A percentile compares a stretch with the other conserved stretches of the same genome.
Conservation (phyloP, 2,113 vertebrate genomes). For the Tor tambroides region DNA sequence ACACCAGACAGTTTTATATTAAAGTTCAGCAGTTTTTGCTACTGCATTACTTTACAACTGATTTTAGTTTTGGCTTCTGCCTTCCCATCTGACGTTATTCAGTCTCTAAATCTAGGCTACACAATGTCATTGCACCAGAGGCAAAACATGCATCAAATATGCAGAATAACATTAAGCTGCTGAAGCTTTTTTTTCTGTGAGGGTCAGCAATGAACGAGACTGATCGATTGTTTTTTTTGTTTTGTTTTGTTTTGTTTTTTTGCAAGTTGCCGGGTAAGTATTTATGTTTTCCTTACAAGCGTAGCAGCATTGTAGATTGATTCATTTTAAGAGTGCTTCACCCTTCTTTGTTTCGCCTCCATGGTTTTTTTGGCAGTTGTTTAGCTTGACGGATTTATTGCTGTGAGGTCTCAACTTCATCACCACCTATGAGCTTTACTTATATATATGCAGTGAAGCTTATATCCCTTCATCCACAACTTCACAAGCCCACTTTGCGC, state of each 20-base stretch:
- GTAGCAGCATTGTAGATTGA: background rate
- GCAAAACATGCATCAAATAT: slow-evolving; percentile 47
- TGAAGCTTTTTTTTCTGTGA: background rate
- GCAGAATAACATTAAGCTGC: slow-evolving; percentile 38
- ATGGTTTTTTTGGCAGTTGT: background rate
- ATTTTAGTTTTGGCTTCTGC: background rate
- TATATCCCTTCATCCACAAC: background rate
- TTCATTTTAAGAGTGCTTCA: slow-evolving; percentile 19
- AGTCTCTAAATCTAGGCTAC: background rate
- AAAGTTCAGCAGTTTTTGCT: slow-evolving; percentile 50
- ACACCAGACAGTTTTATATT: slow-evolving; percentile 20
- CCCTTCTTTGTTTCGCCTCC: slow-evolving; percentile 9
- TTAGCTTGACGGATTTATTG: slow-evolving; percentile 12
- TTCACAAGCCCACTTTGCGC: slow-evolving; percentile 45
- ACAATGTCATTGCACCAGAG: slow-evolving; percentile 4
- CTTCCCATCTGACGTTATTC: slow-evolving; percentile 15
- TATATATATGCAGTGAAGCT: background rate
- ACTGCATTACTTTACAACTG: background rate
- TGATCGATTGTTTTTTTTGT: slow-evolving; percentile 23
- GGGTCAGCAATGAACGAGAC: slow-evolving; percentile 34
- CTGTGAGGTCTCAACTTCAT: slow-evolving; percentile 7
- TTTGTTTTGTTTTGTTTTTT: background rate
- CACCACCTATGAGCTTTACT: background rate
- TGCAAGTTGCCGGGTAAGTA: background rate
- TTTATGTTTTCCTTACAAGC: slow-evolving; percentile 20